Base-by-base conservation (phyloP, 2,797 vertebrate species). In the Scyliorhinus canicula region DNA sequence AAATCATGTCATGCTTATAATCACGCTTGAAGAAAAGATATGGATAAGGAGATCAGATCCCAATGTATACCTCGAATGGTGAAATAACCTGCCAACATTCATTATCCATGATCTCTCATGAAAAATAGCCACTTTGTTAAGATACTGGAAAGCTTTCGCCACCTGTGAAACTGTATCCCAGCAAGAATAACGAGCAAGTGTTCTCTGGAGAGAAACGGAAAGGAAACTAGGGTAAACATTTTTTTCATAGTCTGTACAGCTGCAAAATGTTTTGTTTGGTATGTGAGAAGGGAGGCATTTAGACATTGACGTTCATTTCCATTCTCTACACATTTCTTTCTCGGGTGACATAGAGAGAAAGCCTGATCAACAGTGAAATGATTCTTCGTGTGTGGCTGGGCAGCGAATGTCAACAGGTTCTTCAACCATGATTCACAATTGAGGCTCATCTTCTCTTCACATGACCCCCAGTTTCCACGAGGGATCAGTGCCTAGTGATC, bases 101-200 rank as follows among this genome's bases (percentile, higher is more conserved):
- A 35, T n/a, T 19, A 86, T 24, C 35, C 57, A 60, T 63, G 16
- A 19, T 63, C 55, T 40, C 55, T 40, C 16, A 63, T 40, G 86
- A 90, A 60, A 90, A 90, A 90, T 63, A 63, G 79, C 44, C 40
- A 82, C 79, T 47, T 82, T 24, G 86, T 60, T 90, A 88, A 60
- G 86, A 40, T 8, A 19, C 86, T 90, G 55, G 12, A 40, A 90
- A 3, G 19, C 57, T 63, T 35, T 40, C 63, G 57, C 14, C 55
- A 90, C 55, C 86, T 40, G 57, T 63, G 19, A 35, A 90, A n/a
- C 35, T 90, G 57, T 40, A 90, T 19, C 86, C 55, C 86, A 90
- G 55, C 55, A 63, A 60, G 35, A 77, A 77, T n/a, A 40, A n/a
- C 16, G 71, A 60, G 35, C 9, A 63, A 60, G 35, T 60, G 55